Base-by-base conservation (phyloP, 1,140 invertebrate genomes). In the Penaeus japonicus region DNA sequence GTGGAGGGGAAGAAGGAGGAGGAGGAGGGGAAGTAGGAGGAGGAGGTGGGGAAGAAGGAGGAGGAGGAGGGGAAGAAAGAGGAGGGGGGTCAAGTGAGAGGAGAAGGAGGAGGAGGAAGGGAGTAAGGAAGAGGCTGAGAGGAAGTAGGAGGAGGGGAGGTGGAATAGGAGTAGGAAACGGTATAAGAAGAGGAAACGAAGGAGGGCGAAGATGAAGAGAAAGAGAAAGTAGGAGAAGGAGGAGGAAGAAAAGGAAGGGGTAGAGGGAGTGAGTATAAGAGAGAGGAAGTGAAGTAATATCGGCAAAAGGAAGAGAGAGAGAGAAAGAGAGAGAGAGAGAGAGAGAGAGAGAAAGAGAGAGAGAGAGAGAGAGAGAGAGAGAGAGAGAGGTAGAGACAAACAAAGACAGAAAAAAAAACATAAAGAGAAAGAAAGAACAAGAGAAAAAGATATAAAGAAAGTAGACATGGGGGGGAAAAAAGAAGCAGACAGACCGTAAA, bases 101-200 rank as follows among this genome's bases (percentile, higher is more conserved):
- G 12, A 17, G n/a, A 10, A 82, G 18, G 7, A 27, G 54, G 57
- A 24, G 24, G n/a, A 81, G 1, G 12, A 81, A 24, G 22, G 15
- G 20, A 27, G 79, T 5, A 0, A 24, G n/a, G 17, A 54, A 57
- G 2, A 57, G 22, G 32, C 17, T 10, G n/a, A 57, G 30, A n/a
- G 22, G 54, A 24, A 0, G 2, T 0, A 7, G 5, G 5, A 88
- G 57, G 70, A 87, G 86, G 86, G 70, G 59, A 59, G 80, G 24
- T 10, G 22, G 54, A 18, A 20, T 15, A 2, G 78, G 18, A 20
- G 53, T 24, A 4, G 27, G 54, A 47, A 27, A 39, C 0, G 30
- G 18, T 32, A 35, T 0, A 55, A 20, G 93, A 24, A 12, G 47
- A 47, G 39, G 53, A 53, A 27, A 17, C 4, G 20, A 17, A 55